Percentiles rank a stretch among this genome's conserved stretches.
These are phyloP conservation scores for Campoplex nolae DNA, from an alignment of 2,888 invertebrate species.

Conservation along the genomic window DNA sequence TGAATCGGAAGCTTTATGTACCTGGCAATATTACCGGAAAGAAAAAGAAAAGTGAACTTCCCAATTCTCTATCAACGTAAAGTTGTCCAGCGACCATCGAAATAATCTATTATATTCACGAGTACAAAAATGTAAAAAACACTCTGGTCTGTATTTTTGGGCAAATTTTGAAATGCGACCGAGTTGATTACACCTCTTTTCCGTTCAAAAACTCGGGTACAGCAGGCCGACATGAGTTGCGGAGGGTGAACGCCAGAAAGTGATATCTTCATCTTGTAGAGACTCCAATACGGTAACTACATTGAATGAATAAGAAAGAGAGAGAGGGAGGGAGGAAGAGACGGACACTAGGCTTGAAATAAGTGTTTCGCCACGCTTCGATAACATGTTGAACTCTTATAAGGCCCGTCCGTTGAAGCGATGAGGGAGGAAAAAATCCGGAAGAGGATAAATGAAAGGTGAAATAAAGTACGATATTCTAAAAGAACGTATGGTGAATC, in stretches of 20 bases:
- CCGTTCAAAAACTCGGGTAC: neutral
- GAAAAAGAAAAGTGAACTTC: too few species aligned
- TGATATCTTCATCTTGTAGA: constrained; percentile 58
- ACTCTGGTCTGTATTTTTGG: neutral
- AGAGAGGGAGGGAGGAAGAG: neutral
- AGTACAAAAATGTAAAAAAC: neutral
- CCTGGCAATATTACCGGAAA: too few species aligned
- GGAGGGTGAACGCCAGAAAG: constrained; percentile 7
- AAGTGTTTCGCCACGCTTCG: constrained; percentile 51
- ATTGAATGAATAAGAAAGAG: constrained; percentile 37
- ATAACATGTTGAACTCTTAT: constrained; percentile 42
- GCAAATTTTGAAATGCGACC: neutral
- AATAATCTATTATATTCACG: neutral
- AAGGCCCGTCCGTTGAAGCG: constrained; percentile 15
- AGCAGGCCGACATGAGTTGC: neutral
- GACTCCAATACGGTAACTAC: constrained; percentile 26
- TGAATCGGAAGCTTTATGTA: too few species aligned
- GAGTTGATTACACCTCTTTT: neutral
- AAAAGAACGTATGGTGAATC: constrained; percentile 47
- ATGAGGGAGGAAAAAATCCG: neutral
- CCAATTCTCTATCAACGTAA: too few species aligned
- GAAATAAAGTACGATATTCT: constrained; percentile 19
- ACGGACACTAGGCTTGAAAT: constrained; percentile 32
- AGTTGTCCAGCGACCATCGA: too few species aligned
- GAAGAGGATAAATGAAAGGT: constrained; percentile 37